Base-by-base conservation (phyloP, 2,113 vertebrate species). In the Leucoraja erinaceus region DNA sequence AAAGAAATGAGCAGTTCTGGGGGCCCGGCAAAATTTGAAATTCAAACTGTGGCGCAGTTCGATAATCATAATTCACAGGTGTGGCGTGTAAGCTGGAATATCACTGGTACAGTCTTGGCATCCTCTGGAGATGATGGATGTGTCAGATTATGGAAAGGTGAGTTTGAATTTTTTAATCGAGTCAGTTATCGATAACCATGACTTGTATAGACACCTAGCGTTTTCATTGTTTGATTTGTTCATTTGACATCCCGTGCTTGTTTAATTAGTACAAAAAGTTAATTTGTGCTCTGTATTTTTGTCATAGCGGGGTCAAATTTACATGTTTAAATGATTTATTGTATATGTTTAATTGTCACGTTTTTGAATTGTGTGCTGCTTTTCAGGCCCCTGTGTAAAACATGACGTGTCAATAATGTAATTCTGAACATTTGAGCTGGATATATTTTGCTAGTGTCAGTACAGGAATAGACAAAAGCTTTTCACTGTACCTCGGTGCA, bases 1-100 rank as follows among this genome's bases (percentile, higher is more conserved):
- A 98, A 98, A 95, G 98, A 99, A 94, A 94, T 97, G 94, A 96
- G 96, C 93, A 96, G 97, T 25, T 96, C 98, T 14, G 97, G 97
- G 93, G 98, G 98, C 90, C 96, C 98, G 94, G 98, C 97, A 93
- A 99, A 98, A 95, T 98, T 99, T 95, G 98, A 99, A 94, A 97
- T 99, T 78, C 98, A 98, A 94, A 96, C 98, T 63, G 97, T 98
- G 95, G 98, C 98, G 81, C 98, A 99, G 95, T 99, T 99, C 95
- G 98, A 99, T 96, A 98, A 98, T 95, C 98, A 99, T 94, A 99
- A 99, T 95, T 99, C 98, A 10, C 99, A 99, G 94, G 98, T 99
- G 93, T 99, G 98, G 98, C 96, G 98, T 70, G 98, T 99, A 76
- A 99, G 98, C 95, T 99, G 98, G 99, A 99, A 99, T 95, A 99